Conservation (phyloP, 2,888 invertebrate genomes). For the Himalopsyche tibetana region DNA sequence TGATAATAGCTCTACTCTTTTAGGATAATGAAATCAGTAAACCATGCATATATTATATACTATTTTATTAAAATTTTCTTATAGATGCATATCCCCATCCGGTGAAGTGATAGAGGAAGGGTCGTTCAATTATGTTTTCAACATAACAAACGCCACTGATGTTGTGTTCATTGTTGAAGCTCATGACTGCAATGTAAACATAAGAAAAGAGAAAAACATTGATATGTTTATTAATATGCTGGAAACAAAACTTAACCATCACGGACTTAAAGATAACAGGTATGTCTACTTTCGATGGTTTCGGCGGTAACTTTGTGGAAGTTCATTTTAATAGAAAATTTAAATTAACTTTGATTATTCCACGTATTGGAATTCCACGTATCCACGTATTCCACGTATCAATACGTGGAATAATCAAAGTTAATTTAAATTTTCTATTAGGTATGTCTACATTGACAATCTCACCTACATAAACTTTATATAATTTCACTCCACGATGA, state of each 20-base stretch:
- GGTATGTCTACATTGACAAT: constrained; percentile 71
- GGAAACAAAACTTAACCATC: constrained; percentile 82
- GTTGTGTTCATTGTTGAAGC: constrained; percentile 94
- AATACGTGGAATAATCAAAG: too few relatives aligned
- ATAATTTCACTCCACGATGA: not conserved
- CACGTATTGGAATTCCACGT: too few relatives aligned
- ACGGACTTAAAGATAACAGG: constrained; percentile 83
- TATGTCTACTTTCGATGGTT: constrained; percentile 67
- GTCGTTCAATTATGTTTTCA: constrained; percentile 82
- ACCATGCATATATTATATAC: too few relatives aligned
- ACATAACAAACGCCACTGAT: constrained; percentile 85
- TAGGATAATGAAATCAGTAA: too few relatives aligned
- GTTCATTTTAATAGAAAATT: too few relatives aligned
- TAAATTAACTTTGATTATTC: too few relatives aligned
- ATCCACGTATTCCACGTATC: too few relatives aligned
- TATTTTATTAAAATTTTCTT: constrained; percentile 57
- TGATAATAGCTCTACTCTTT: too few relatives aligned
- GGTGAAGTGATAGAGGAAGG: constrained; percentile 86
- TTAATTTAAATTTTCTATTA: too few relatives aligned
- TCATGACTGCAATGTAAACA: constrained; percentile 86
- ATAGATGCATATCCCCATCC: constrained; percentile 83
- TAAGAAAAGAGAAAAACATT: constrained; percentile 82
- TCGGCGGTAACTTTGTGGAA: too few relatives aligned
- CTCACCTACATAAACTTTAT: too few relatives aligned
- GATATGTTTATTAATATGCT: constrained; percentile 82